Base-by-base conservation (phyloP, 2,113 vertebrate species). In the Nesogale talazaci region DNA sequence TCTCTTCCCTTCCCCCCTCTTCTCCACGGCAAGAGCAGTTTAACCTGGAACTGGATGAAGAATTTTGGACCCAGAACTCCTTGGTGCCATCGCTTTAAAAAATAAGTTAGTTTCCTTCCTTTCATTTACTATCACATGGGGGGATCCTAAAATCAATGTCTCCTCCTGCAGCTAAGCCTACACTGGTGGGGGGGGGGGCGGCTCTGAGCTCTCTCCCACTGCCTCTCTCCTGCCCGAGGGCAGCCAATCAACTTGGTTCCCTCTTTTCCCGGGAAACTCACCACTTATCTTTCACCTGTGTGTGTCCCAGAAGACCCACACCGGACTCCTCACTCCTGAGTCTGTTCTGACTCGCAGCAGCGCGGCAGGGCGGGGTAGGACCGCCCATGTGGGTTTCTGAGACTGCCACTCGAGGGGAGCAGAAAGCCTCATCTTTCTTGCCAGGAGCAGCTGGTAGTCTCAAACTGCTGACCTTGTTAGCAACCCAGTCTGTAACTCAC, bases 141-240 rank as follows among this genome's bases (percentile, higher is more conserved):
- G 10, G 56, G 61, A 72, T 52, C 6, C 63, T 25, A 6, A 22
- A 31, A 25, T 6, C n/a, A 1, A 75, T 20, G 2, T 12, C 22
- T 34, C 56, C 46, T 76, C 11, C 0, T 23, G 61, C 1, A 0
- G 15, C 22, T 0, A 0, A n/a, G 5, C 36, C 38, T 38, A 31
- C 15, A n/a, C 1, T 70, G n/a, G 9, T 14, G 23, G 9, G 69
- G 19, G 31, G 6, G 2, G 1, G 17, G n/a, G n/a, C n/a, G n/a
- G n/a, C n/a, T n/a, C 31, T 2, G 29, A 86, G 16, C 7, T 31
- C 20, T 29, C 22, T 38, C n/a, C 72, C 14, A 34, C 63, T 10
- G 6, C 63, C 63, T 25, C 63, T 27, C 8, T 69, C 52, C 56
- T 3, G 7, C 7, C 42, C 9, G 36, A 36, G 36, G 22, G 17